Evolutionary conservation across 2,797 vertebrate species (phyloP).

Genomic region (Amphiprion clarkii): DNA sequence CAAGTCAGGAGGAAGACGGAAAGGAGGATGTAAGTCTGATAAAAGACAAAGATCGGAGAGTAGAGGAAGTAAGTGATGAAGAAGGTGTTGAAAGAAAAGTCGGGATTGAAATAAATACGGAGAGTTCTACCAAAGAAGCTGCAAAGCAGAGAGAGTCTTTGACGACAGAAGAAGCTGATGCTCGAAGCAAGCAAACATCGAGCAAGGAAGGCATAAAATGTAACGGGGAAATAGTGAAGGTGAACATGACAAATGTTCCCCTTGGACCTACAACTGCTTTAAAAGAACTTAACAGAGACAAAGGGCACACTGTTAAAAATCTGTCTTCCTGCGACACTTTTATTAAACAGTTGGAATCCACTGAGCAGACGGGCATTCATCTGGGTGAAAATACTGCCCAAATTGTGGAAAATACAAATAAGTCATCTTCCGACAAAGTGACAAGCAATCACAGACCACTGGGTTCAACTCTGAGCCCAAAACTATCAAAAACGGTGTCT

Average conservation of each 20-base stretch:
- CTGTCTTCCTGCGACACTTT: constrained; percentile 51
- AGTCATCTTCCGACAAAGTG: constrained; percentile 48
- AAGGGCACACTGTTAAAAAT: constrained; percentile 38
- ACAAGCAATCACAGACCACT: constrained; percentile 48
- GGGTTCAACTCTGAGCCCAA: constrained; percentile 25
- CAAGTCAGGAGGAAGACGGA: constrained; percentile 9
- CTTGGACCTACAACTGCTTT: constrained; percentile 41
- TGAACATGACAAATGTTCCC: constrained; percentile 58
- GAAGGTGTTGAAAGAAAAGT: constrained; percentile 13
- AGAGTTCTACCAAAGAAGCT: constrained; percentile 1
- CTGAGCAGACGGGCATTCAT: constrained; percentile 39
- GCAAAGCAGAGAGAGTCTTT: constrained; percentile 27
- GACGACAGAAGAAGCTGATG: constrained; percentile 11
- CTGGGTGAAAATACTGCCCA: constrained; percentile 34
- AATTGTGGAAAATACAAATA: constrained; percentile 54
- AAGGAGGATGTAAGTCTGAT: constrained; percentile 25
- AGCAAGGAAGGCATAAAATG: constrained; percentile 42
- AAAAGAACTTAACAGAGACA: constrained; percentile 49
- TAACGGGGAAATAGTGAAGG: constrained; percentile 32
- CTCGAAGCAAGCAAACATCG: background rate
- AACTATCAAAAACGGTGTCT: constrained; percentile 31
- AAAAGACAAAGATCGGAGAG: constrained; percentile 30
- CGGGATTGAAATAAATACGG: constrained; percentile 35
- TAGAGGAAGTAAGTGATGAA: background rate
- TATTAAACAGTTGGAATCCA: constrained; percentile 59